Base-by-base conservation (phyloP, 2,113 vertebrate species). In the Monarcha castaneiventris region DNA sequence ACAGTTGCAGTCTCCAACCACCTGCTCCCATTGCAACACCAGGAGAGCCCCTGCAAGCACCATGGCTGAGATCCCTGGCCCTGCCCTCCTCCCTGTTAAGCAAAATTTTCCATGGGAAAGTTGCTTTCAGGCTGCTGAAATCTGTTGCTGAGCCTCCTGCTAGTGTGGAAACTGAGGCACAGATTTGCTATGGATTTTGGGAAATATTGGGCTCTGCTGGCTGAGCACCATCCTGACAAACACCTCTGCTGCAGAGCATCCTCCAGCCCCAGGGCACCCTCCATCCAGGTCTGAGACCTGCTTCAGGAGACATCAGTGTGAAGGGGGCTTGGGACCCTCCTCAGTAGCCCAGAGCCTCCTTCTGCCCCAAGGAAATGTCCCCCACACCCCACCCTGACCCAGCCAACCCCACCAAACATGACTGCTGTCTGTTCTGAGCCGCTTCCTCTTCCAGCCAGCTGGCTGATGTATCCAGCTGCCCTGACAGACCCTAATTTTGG, bases 341-440 rank as follows among this genome's bases (percentile, higher is more conserved):
- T 37, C 32, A 43, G 56, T 25, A 71, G 11, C 62, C 58, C 9
- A 1, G 44, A 89, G 44, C 33, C 21, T 48, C 49, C 35, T 39
- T 25, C 39, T 68, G 22, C 39, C 62, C 41, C 0, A 2, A 33
- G 27, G 23, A 75, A 46, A 46, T 16, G 33, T 29, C 11, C 14
- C 25, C 37, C 21, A 23, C 1, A 41, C 11, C 41, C 43, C 58
- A 23, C 18, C 39, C 37, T 52, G 63, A 91, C 19, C 30, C 7
- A n/a, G 7, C 22, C 71, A 68, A 21, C 2, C 21, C 51, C 73
- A 33, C 26, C 37, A 54, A 54, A 51, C 26, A n/a, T 0, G 0
- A 14, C 0, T 22, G 13, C 30, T 54, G 35, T 46, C 77, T 59
- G 43, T 26, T 67, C 22, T 6, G 1, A 41, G 30, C 48, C 80